phyloP scores from a whole-genome alignment of 2,888 invertebrate species.

The Eupithecia subumbrata region DNA sequence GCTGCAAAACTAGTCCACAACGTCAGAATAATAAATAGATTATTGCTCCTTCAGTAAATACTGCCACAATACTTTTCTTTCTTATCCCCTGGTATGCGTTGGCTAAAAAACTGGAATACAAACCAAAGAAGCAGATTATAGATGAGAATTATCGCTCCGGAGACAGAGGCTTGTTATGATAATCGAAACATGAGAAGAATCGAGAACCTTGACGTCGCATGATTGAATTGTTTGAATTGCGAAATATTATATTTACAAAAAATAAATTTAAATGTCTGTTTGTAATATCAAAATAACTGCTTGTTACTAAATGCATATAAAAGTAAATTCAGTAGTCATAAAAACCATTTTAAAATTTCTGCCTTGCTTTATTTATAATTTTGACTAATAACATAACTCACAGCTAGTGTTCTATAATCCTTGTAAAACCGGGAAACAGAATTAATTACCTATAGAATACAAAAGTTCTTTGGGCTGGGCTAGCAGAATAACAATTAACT shows the following conservation, averaged over 20 bases:
- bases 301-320: not conserved
- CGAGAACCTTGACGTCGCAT: slow-evolving; percentile 44
- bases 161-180: slow-evolving; percentile 62
- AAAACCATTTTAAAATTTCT: too few relatives aligned
- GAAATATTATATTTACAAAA: not conserved
- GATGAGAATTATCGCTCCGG: slow-evolving; percentile 59
- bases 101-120: slow-evolving; percentile 27
- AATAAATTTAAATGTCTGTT: not conserved
- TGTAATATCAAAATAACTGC: not conserved
- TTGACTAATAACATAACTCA: not conserved
- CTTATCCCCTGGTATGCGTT: slow-evolving; percentile 11
- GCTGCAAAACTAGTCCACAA: slow-evolving; percentile 1
- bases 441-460: not conserved
- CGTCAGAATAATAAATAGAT: slow-evolving; percentile 12
- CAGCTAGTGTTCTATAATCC: not conserved
- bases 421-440: not conserved
- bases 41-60: slow-evolving; percentile 23
- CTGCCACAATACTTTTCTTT: slow-evolving; percentile 18
- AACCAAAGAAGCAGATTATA: slow-evolving; percentile 26
- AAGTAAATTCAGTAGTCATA: not conserved
- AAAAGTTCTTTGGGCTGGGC: not conserved
- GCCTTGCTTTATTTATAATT: not conserved
- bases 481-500: slow-evolving; percentile 12
- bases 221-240: not conserved
- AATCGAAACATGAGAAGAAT: slow-evolving; percentile 59